A percentile compares a stretch with the other conserved stretches of the same genome.
phyloP scores from a whole-genome alignment of 2,113 vertebrate species.

The Agelaius phoeniceus region DNA sequence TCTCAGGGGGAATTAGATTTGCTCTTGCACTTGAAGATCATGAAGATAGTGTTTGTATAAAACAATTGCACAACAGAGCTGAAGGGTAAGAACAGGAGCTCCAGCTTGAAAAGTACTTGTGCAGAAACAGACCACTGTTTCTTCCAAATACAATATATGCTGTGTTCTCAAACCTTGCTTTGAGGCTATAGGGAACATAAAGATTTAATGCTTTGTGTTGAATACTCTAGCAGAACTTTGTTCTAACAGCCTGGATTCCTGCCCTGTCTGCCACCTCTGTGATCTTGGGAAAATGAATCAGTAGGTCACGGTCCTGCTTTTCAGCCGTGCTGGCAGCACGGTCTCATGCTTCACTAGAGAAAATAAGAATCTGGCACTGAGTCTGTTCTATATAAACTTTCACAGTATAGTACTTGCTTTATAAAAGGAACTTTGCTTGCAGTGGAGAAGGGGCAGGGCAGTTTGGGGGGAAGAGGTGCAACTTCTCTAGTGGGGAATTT shows the following conservation, averaged over 20 bases:
- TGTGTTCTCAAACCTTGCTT: conserved; percentile 19
- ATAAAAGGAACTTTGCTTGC: background rate
- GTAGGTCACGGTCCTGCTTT: background rate
- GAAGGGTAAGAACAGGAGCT: background rate
- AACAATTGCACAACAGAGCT: background rate
- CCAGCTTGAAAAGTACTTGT: background rate
- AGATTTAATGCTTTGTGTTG: conserved; percentile 33
- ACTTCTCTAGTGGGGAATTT: background rate
- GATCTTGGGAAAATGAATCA: conserved; percentile 51
- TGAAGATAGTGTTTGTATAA: background rate
- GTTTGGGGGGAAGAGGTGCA: background rate
- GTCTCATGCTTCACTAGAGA: background rate
- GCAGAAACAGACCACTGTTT: background rate
- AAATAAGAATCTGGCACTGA: background rate
- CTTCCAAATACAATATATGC: background rate
- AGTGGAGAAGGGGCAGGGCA: background rate
- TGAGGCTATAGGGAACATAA: background rate
- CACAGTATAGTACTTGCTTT: background rate
- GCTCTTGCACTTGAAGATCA: background rate
- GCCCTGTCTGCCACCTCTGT: conserved; percentile 58
- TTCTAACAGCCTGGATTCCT: conserved; percentile 24
- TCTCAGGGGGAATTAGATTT: background rate
- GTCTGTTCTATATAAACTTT: background rate
- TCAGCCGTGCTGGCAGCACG: background rate
- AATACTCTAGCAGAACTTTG: background rate